A percentile compares a stretch with the other conserved stretches of the same genome.
These are phyloP conservation scores for Varanus komodoensis DNA, from an alignment of 2,113 vertebrate genomes.

Conservation along the genomic window DNA sequence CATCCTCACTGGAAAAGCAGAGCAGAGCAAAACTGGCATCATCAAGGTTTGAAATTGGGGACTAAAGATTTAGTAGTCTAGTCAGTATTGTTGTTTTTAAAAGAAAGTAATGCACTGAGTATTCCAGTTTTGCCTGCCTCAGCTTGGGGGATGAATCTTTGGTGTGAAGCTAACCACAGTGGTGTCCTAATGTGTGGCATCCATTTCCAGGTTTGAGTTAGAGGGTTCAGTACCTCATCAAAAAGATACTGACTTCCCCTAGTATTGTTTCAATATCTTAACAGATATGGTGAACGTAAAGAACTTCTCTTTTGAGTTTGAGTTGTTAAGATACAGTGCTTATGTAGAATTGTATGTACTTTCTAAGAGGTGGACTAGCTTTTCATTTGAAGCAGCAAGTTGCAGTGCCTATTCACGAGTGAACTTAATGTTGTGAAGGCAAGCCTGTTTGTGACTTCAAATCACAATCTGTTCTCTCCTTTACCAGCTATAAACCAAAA, in stretches of 20 bases:
- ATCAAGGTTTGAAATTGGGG: background rate
- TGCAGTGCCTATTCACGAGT: background rate
- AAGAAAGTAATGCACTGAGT: background rate
- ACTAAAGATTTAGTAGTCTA: too few relatives aligned
- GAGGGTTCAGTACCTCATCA: background rate
- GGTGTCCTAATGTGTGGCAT: background rate
- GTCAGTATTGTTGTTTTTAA: background rate
- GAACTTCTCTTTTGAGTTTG: background rate
- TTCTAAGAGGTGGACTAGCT: background rate
- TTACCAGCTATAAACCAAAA: too few relatives aligned
- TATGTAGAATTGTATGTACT: background rate
- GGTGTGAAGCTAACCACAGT: background rate
- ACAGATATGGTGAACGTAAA: background rate
- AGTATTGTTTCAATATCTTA: background rate
- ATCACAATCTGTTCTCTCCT: background rate
- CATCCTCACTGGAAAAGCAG: background rate
- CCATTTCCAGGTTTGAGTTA: background rate
- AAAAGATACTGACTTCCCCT: background rate
- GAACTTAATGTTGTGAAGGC: background rate
- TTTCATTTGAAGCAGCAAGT: background rate
- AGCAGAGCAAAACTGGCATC: too few relatives aligned
- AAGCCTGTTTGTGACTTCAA: background rate
- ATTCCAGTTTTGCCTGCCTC: background rate
- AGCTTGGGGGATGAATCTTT: background rate
- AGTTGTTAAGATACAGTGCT: background rate